These are phyloP conservation scores for Chitala chitala DNA, from an alignment of 2,113 vertebrate species.

Conservation along the genomic window DNA sequence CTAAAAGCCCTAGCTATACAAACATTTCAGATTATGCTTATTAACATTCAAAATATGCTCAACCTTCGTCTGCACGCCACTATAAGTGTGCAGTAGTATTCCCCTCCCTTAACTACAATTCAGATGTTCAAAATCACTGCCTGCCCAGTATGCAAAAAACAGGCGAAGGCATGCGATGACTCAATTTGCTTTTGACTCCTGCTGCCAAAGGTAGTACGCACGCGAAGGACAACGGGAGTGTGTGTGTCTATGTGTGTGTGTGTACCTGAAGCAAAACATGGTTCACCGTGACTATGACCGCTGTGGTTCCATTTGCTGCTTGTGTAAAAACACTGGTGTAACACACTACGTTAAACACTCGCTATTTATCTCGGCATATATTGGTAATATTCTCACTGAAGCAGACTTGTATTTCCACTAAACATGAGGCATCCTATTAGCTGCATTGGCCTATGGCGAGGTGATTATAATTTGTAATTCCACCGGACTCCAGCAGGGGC, in stretches of 20 bases:
- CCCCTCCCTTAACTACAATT: constrained; percentile 10
- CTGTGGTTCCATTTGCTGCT: no score
- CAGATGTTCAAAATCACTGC: neutral
- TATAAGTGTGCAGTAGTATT: neutral
- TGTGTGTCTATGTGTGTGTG: no score
- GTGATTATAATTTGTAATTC: constrained; percentile 27
- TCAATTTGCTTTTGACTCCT: neutral
- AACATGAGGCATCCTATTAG: no score
- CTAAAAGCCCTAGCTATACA: neutral
- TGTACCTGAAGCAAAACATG: no score
- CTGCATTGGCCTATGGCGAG: neutral
- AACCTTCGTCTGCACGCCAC: neutral
- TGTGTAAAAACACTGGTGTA: no score
- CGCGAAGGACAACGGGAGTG: neutral
- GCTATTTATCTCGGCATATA: no score
- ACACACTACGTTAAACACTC: no score
- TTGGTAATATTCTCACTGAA: no score
- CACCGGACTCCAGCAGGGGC: constrained; percentile 63
- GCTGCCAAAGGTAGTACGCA: neutral
- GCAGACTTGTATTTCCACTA: no score
- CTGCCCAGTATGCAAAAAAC: constrained; percentile 8
- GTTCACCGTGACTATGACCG: no score
- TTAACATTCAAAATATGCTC: neutral
- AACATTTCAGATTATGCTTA: neutral
- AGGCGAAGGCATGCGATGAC: neutral